Conservation (phyloP, 2,888 invertebrate species). For the Horisme vitalbata region DNA sequence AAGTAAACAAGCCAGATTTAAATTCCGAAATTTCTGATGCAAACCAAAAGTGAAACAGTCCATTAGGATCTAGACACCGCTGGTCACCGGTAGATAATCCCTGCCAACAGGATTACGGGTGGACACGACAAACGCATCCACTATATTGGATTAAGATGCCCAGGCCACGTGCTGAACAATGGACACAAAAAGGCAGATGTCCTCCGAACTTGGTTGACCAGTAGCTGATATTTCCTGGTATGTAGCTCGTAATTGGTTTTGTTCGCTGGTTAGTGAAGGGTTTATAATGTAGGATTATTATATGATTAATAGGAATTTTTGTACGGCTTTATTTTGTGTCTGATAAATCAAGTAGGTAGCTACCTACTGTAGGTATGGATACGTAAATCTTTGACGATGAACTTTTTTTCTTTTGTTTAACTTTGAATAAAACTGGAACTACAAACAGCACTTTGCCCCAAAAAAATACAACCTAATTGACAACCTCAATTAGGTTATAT, state of each 20-base stretch:
- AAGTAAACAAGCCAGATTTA: too few relatives aligned
- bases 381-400: too few relatives aligned
- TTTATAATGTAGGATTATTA: conserved; percentile 15
- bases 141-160: conserved; percentile 61
- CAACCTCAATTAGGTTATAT: too few relatives aligned
- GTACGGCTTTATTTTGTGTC: too few relatives aligned
- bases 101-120: conserved; percentile 60
- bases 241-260: conserved; percentile 22
- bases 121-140: conserved; percentile 69
- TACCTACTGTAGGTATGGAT: too few relatives aligned
- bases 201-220: conserved; percentile 18
- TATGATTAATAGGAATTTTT: too few relatives aligned
- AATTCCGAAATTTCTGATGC: too few relatives aligned
- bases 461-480: too few relatives aligned
- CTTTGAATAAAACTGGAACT: too few relatives aligned
- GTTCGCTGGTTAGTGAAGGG: conserved; percentile 6
- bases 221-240: conserved; percentile 40
- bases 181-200: conserved; percentile 43
- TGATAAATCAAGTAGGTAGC: too few relatives aligned
- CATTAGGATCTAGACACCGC: conserved; percentile 23
- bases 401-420: too few relatives aligned
- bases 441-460: too few relatives aligned
- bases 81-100: conserved; percentile 66
- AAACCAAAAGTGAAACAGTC: conserved; percentile 6
- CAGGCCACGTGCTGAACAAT: conserved; percentile 36